phyloP scores from a whole-genome alignment of 2,797 vertebrate species.

The Avahi laniger region DNA sequence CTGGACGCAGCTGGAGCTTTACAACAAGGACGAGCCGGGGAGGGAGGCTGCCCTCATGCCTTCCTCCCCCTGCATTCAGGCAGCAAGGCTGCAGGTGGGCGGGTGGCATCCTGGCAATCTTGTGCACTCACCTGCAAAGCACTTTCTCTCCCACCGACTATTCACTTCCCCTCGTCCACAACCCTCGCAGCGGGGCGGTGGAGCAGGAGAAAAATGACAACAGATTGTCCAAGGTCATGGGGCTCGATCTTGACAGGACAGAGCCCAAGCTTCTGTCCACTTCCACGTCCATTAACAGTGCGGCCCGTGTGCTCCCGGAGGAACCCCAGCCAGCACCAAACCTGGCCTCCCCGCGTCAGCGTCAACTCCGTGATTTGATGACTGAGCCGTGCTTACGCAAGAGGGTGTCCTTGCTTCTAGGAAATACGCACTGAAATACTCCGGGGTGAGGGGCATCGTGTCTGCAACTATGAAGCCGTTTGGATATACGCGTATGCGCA shows the following conservation, averaged over 20 bases:
- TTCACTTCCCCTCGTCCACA: neutral
- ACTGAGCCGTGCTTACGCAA: neutral
- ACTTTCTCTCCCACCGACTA: neutral
- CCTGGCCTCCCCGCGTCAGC: neutral
- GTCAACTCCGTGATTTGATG: neutral
- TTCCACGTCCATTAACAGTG: neutral
- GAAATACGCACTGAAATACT: neutral
- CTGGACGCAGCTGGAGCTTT: neutral
- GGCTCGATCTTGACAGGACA: neutral
- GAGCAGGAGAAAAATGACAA: neutral
- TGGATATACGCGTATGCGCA: neutral
- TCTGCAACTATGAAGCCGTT: neutral
- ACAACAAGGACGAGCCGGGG: accelerated
- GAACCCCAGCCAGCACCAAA: too few species aligned
- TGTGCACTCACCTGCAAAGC: accelerated
- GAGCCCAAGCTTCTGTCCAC: neutral
- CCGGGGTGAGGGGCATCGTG: neutral
- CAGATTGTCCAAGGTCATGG: neutral
- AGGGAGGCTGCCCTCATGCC: neutral
- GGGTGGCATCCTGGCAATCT: accelerated
- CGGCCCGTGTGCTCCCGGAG: neutral
- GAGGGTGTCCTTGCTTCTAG: neutral
- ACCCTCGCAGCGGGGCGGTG: neutral
- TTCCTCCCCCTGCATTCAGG: neutral
- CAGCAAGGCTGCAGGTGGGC: neutral